Evolutionary conservation across 2,888 invertebrate genomes (phyloP).

Genomic region (Euplagia quadripunctaria): DNA sequence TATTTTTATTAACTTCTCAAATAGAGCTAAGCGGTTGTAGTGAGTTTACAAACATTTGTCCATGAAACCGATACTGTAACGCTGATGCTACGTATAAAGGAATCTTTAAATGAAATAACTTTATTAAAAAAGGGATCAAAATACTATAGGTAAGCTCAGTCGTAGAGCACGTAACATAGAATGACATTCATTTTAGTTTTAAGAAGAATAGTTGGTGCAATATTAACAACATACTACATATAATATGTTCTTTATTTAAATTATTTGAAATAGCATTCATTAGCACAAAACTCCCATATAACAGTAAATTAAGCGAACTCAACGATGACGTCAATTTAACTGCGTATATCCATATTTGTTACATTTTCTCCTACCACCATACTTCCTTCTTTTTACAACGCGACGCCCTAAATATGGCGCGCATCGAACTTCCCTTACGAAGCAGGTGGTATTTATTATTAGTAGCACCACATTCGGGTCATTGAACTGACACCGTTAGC

Average conservation of each 20-base stretch:
- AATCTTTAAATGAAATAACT: background rate
- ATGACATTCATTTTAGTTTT: background rate
- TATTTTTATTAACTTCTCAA: background rate
- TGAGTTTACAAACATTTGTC: background rate
- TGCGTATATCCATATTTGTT: conserved; percentile 39
- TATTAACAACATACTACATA: background rate
- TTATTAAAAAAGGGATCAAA: background rate
- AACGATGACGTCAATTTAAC: conserved; percentile 21
- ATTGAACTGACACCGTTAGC: conserved; percentile 84
- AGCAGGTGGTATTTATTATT: conserved; percentile 83
- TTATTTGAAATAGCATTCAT: background rate
- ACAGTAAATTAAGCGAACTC: background rate
- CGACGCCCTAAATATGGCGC: conserved; percentile 67
- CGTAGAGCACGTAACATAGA: background rate
- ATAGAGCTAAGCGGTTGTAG: background rate
- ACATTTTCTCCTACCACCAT: conserved; percentile 30
- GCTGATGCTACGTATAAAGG: background rate
- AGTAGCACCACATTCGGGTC: conserved; percentile 80
- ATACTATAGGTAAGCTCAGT: no score
- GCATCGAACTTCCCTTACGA: conserved; percentile 71
- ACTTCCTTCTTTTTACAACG: conserved; percentile 52
- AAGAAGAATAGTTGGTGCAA: background rate
- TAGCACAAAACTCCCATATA: background rate
- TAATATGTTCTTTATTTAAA: background rate
- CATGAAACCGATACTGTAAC: background rate